Base-by-base conservation (phyloP, 53 echinoderm and acorn worm species). In the Holothuria scabra region DNA sequence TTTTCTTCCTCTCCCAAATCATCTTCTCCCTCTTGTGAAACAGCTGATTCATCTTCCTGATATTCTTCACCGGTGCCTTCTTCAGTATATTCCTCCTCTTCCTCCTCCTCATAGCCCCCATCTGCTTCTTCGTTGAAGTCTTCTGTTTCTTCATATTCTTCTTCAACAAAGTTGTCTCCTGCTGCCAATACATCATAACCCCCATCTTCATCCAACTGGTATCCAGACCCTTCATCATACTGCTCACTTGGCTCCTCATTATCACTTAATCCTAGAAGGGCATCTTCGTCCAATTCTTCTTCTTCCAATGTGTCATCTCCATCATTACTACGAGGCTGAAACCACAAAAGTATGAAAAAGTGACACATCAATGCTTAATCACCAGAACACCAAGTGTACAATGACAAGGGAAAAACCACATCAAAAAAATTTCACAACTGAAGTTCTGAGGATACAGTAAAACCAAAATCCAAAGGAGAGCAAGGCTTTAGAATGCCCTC, bases 281-380 rank as follows among this genome's bases (percentile, higher is more conserved):
- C 97, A 59, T 94, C 97, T 84, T 97, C 97, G 38, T 97, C 97
- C 3, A 97, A 44, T 38, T 97, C 97, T 48, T 95, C 95, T 12
- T 95, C 95, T 5, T 86, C 82, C 21, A 85, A 78, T 12, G 18
- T 16, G 8, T 52, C 52, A 52, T 52, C 52, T 16, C 83, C 88
- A 60, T n/a, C 30, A 44, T 69, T 70, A 32, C 38, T 70, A 1
- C 71, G 44, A 26, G 28, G 16, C 87, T 87, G 67, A 12, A 82
- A n/a, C 23, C 2, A 74, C 3, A 22, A 85, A 33, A 41, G 44
- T 46, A 8, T 48, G 9, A 3, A 48, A 48, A 12, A 48, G 14
- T 48, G 48, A 48, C 14, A 48, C 48, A 13, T 48, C 48, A 35
- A 6, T 6, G 6, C 35, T 35, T 35, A 6, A 35, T 4, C 3